Evolutionary conservation across 1,140 invertebrate species (phyloP), one percentile per base, ranked within the genome.

Genomic region (Atta colombica): DNA sequence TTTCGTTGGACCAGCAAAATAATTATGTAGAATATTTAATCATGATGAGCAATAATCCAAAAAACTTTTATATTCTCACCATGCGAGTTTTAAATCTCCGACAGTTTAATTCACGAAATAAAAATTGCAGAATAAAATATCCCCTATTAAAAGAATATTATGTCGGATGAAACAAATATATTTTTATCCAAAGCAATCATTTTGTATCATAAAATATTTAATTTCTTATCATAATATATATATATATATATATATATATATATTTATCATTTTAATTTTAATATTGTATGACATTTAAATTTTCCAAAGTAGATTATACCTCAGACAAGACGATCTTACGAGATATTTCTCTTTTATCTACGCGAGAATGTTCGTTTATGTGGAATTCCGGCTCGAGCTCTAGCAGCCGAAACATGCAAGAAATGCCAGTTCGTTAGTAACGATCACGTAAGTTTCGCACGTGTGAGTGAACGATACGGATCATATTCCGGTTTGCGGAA

Each of bases 381-480:
- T 39, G 69, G 69, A 84, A 84, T 84, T 84, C 80, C 80, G 69
- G 25, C 39, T 18, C 25, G 68, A 75, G 80, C 66, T 28, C 51
- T 51, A 35, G 69, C 80, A 84, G 80, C 69, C 39, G 80, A 84
- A 84, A 84, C 80, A 51, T 55, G 80, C 80, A 74, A 82, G 80
- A 82, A 82, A 82, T 82, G 80, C 53, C 80, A 63, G 69, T 74
- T 75, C 80, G 80, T 84, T 84, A 74, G 80, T 51, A 75, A 74
- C 80, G 69, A 61, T 84, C 80, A 16, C 69, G 80, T 66, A 69
- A 84, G 80, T 74, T 74, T 51, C 18, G 25, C 80, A 58, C 69
- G 80, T 84, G 80, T 74, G 69, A 74, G 39, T 74, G 69, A 84
- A 84, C 80, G 68, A 84, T 84, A 74, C 55, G 55, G 80, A 84